Percentiles rank a stretch among this genome's conserved stretches.
Conservation (phyloP, 1,140 invertebrate genomes). For the Venturia canescens region DNA sequence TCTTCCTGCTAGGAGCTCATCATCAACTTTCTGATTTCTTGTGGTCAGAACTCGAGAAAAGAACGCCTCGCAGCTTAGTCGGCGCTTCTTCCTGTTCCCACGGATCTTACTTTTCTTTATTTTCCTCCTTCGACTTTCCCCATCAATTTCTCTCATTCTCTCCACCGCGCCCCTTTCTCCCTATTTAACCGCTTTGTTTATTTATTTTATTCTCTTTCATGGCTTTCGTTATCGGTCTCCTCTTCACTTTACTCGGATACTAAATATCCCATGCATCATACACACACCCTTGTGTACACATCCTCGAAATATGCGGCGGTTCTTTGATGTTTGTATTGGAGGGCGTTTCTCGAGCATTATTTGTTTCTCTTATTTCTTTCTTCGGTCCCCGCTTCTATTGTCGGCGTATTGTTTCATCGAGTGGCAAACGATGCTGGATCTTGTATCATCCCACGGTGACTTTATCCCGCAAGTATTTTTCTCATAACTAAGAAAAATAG, state of each 20-base stretch:
- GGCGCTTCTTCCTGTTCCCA: slow-evolving; percentile 32
- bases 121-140: slow-evolving; percentile 40
- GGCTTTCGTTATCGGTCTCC: slow-evolving; percentile 42
- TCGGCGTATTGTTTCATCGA: slow-evolving; percentile 24
- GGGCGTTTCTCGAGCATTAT: slow-evolving; percentile 44
- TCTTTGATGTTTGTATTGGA: slow-evolving; percentile 57
- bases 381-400: slow-evolving; percentile 33
- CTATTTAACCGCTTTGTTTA: background rate
- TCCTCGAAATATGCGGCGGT: slow-evolving; percentile 20
- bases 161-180: slow-evolving; percentile 1
- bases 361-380: slow-evolving; percentile 53
- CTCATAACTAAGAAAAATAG: background rate
- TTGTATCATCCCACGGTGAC: background rate
- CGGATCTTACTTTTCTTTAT: background rate
- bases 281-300: no score
- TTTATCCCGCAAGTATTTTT: background rate
- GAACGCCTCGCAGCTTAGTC: slow-evolving; percentile 38
- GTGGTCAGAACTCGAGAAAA: slow-evolving; percentile 30
- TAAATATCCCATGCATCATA: background rate
- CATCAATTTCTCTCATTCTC: slow-evolving; percentile 13
- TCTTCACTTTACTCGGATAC: background rate
- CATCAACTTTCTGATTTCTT: slow-evolving; percentile 31
- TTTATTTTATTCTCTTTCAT: slow-evolving; percentile 31
- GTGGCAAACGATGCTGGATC: slow-evolving; percentile 25
- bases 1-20: slow-evolving; percentile 44